A percentile compares a stretch with the other conserved stretches of the same genome.
Conservation (phyloP, 2,888 invertebrate genomes). For the Elysia crispata region DNA sequence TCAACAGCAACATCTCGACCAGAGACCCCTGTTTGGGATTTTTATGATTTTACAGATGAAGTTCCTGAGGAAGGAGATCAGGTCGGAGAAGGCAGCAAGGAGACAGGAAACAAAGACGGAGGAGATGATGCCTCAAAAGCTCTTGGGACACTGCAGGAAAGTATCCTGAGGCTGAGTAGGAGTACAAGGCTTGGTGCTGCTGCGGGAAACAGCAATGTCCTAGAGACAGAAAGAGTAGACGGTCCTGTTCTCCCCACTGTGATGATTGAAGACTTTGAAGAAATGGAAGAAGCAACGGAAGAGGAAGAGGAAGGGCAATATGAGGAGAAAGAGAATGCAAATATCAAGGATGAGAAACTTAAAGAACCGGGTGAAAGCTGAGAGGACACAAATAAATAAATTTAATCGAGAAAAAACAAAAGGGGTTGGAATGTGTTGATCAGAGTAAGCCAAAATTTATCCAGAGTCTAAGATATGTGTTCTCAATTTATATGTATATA, state of each 20-base stretch:
- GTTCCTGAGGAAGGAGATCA: slow-evolving; percentile 1
- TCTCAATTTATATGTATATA: too few species aligned
- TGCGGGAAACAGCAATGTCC: not conserved
- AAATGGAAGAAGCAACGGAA: slow-evolving; percentile 18
- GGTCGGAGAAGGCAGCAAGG: not conserved
- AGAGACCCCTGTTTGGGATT: slow-evolving; percentile 69
- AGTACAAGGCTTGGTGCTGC: not conserved
- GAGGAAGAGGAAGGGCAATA: slow-evolving; percentile 17
- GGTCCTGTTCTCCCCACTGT: slow-evolving; percentile 50
- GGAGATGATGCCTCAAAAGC: slow-evolving; percentile 25
- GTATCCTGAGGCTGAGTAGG: slow-evolving; percentile 36
- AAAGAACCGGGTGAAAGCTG: too few species aligned
- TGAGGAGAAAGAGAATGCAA: slow-evolving; percentile 10
- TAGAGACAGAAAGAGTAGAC: slow-evolving; percentile 34
- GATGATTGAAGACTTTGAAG: slow-evolving; percentile 52
- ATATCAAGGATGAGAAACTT: too few species aligned
- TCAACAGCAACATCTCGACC: slow-evolving; percentile 58
- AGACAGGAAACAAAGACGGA: not conserved
- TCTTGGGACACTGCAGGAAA: slow-evolving; percentile 39
- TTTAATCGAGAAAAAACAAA: too few species aligned
- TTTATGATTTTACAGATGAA: slow-evolving; percentile 61
- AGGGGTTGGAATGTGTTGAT: too few species aligned
- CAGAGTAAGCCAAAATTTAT: too few species aligned
- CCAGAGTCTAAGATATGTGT: too few species aligned
- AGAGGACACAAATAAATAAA: too few species aligned